Evolutionary conservation across 2,797 vertebrate genomes (phyloP).

Genomic region (Silurus aristotelis): DNA sequence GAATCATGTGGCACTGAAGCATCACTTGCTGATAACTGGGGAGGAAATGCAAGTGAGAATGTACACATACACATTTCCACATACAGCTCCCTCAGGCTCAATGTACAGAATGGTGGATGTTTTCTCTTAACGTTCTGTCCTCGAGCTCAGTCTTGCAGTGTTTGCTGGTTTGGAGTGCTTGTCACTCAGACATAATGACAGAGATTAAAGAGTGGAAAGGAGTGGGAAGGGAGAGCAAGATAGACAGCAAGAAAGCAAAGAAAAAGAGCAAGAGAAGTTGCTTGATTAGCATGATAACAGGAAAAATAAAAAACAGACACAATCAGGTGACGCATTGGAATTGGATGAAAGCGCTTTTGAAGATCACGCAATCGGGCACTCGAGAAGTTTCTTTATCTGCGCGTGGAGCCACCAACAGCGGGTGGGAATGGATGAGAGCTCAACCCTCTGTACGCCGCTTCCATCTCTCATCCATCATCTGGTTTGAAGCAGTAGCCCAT

Average conservation of each 20-base stretch:
- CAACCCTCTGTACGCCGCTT: constrained; percentile 49
- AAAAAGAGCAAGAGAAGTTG: constrained; percentile 40
- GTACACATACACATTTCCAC: not conserved
- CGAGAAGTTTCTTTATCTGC: constrained; percentile 23
- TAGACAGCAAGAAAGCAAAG: constrained; percentile 48
- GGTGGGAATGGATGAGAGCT: constrained; percentile 28
- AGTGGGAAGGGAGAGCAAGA: constrained; percentile 18
- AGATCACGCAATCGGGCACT: constrained; percentile 1
- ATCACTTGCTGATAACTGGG: constrained; percentile 26
- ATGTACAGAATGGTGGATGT: constrained; percentile 39
- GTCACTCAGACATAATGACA: constrained; percentile 54
- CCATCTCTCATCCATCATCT: constrained; percentile 74
- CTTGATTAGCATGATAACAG: constrained; percentile 43
- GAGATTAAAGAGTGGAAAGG: constrained; percentile 46
- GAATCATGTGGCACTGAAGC: constrained; percentile 33
- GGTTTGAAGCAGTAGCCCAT: constrained; percentile 75
- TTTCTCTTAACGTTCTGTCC: constrained; percentile 40
- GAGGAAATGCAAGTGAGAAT: constrained; percentile 22
- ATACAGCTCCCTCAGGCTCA: constrained; percentile 32
- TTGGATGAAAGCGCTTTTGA: constrained; percentile 15
- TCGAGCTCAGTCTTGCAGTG: constrained; percentile 31
- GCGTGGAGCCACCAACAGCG: not conserved
- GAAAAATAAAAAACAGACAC: constrained; percentile 17
- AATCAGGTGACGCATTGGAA: constrained; percentile 25
- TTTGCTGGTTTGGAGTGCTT: constrained; percentile 38